Percentiles rank a stretch among this genome's conserved stretches.
Conservation (phyloP, 1,140 invertebrate species). For the Pseudomyrmex cubaensis region DNA sequence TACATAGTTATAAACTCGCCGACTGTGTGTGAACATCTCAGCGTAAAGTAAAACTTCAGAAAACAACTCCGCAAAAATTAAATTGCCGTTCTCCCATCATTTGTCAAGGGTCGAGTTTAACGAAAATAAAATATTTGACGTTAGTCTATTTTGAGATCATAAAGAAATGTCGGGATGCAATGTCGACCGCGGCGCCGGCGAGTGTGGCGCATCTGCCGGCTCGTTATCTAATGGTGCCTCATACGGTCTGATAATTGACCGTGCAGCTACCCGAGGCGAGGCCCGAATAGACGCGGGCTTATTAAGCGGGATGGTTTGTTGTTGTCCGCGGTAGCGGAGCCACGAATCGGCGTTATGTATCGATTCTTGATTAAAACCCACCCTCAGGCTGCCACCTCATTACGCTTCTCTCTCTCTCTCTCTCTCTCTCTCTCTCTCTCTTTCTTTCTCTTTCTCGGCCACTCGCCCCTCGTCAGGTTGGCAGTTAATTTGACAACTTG, state of each 20-base stretch:
- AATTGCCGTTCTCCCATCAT: not conserved
- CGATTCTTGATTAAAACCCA: conserved; percentile 83
- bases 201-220: conserved; percentile 78
- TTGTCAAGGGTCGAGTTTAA: not conserved
- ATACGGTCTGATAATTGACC: conserved; percentile 82
- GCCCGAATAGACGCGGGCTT: conserved; percentile 78
- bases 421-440: conserved; percentile 44
- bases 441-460: conserved; percentile 28
- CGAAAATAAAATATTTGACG: conserved; percentile 22
- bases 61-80: not conserved
- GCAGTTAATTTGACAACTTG: conserved; percentile 76
- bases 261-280: conserved; percentile 77
- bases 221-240: conserved; percentile 84
- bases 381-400: conserved; percentile 81
- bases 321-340: conserved; percentile 75
- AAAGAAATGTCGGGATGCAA: conserved; percentile 69
- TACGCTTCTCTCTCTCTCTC: conserved; percentile 70
- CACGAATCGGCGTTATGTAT: conserved; percentile 78
- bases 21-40: too few species aligned
- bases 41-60: not conserved
- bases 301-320: conserved; percentile 78
- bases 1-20: not conserved
- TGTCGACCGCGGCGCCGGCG: conserved; percentile 41
- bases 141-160: conserved; percentile 62
- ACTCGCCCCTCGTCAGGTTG: conserved; percentile 51